Evolutionary conservation across 92 coral and sea anemone genomes (phyloP).

Genomic region (Desmophyllum pertusum): DNA sequence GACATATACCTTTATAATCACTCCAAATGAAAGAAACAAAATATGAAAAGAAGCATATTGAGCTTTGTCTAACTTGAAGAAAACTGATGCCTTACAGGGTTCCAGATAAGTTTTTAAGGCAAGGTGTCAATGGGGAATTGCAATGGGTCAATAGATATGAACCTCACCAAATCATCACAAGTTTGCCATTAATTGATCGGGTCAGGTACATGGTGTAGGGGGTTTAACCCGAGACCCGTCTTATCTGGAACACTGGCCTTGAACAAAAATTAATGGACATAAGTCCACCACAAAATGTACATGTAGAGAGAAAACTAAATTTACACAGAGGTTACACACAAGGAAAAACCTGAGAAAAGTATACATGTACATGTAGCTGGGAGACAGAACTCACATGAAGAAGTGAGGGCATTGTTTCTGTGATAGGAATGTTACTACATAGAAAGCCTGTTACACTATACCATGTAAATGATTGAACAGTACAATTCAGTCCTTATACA

Average conservation of each 20-base stretch:
- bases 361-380: not conserved
- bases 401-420: not conserved
- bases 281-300: not conserved
- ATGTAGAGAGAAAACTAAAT: not conserved
- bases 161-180: too few species aligned
- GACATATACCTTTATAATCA: not conserved
- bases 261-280: too few species aligned
- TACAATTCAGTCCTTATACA: not conserved
- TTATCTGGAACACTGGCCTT: too few species aligned
- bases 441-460: not conserved
- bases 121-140: too few species aligned
- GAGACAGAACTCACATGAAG: not conserved
- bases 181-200: too few species aligned
- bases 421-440: not conserved
- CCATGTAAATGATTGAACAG: not conserved
- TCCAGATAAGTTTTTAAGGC: too few species aligned
- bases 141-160: too few species aligned
- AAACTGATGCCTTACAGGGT: too few species aligned
- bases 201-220: too few species aligned
- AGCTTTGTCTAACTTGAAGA: too few species aligned
- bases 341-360: not conserved
- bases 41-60: not conserved
- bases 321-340: not conserved
- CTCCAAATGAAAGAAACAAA: not conserved
- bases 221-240: too few species aligned